phyloP scores from a whole-genome alignment of 2,888 invertebrate species.

The Ephialtes manifestator region DNA sequence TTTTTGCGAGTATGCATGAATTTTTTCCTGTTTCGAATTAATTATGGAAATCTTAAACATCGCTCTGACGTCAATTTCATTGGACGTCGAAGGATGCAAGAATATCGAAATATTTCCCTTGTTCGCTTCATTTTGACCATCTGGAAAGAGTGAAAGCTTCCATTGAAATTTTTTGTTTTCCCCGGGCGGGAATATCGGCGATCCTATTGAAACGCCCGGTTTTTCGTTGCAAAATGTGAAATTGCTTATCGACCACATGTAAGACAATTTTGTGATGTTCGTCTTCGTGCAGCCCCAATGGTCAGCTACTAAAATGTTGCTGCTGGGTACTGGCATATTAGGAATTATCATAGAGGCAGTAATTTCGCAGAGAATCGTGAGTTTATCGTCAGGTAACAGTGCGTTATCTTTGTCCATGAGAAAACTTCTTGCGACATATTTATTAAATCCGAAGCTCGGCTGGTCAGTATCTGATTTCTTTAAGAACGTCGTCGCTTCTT shows the following conservation, averaged over 20 bases:
- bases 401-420: conserved; percentile 30
- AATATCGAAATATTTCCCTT: conserved; percentile 99
- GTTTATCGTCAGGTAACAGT: conserved; percentile 92
- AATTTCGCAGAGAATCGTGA: conserved; percentile 99
- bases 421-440: conserved; percentile 16
- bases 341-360: conserved; percentile 88
- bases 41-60: conserved; percentile 99
- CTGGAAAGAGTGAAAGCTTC: conserved; percentile 99
- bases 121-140: conserved; percentile 98
- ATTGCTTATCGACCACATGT: conserved; percentile 99
- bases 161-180: conserved; percentile 99
- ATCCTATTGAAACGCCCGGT: conserved; percentile 99
- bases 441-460: conserved; percentile 94
- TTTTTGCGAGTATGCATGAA: conserved; percentile 82
- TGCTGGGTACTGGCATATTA: neutral
- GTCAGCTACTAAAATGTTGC: neutral
- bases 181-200: conserved; percentile 99
- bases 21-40: conserved; percentile 99
- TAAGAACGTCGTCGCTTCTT: neutral
- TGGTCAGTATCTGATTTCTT: neutral
- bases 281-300: conserved; percentile 89
- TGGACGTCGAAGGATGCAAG: conserved; percentile 99
- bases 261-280: conserved; percentile 99
- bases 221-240: conserved; percentile 99
- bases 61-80: conserved; percentile 99